Percentiles rank a stretch among this genome's conserved stretches.
Conservation (phyloP, 2,888 invertebrate species). For the Stegana nigrithorax region DNA sequence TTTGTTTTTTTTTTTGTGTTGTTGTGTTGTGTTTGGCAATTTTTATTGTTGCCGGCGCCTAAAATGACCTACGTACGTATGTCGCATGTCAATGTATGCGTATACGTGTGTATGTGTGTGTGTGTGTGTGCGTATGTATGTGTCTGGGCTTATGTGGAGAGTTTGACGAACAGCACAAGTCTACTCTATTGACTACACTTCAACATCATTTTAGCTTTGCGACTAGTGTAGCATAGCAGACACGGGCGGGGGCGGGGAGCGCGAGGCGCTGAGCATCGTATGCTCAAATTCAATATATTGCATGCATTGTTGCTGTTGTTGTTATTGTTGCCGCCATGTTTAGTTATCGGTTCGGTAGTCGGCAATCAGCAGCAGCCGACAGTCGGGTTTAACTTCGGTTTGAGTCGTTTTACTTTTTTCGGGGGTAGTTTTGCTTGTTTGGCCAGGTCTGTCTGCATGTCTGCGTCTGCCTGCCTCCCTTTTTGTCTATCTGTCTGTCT, state of each 20-base stretch:
- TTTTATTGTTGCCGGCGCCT: constrained; percentile 29
- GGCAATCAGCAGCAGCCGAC: background rate
- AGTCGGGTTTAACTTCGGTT: background rate
- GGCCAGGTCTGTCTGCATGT: constrained; percentile 16
- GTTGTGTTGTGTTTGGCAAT: constrained; percentile 3
- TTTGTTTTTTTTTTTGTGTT: background rate
- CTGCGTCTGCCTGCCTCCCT: no score
- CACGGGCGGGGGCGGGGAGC: background rate
- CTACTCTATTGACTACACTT: background rate
- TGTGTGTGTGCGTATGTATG: constrained; percentile 1
- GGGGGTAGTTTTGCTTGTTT: constrained; percentile 2
- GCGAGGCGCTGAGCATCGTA: background rate
- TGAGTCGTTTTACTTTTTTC: background rate
- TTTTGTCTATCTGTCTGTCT: background rate
- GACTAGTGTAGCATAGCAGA: background rate
- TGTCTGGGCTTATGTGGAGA: background rate
- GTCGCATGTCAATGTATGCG: background rate
- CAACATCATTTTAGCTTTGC: constrained; percentile 3
- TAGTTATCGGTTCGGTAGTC: constrained; percentile 10
- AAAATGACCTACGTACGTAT: constrained; percentile 21
- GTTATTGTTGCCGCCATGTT: constrained; percentile 5
- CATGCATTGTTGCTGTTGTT: background rate
- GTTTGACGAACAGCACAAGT: constrained; percentile 1
- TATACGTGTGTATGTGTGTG: constrained; percentile 1
- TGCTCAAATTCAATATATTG: background rate